Evolutionary conservation across 1,140 invertebrate genomes (phyloP).

Genomic region (Halyomorpha halys): DNA sequence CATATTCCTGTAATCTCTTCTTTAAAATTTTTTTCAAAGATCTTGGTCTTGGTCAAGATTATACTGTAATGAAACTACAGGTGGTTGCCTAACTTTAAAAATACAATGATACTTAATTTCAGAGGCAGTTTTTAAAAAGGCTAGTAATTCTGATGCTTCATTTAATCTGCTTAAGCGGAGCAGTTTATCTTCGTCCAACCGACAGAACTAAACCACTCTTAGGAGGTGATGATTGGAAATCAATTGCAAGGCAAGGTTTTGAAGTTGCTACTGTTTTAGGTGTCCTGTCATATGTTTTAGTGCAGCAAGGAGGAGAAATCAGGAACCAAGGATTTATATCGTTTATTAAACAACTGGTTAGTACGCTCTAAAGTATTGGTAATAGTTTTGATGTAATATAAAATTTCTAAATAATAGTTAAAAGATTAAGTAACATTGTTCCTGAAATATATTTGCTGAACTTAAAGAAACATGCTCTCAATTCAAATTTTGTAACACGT

Average conservation of each 20-base stretch:
- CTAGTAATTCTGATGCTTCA: conserved; percentile 78
- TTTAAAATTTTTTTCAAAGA: too few species aligned
- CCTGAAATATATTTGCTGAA: not conserved
- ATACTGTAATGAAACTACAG: too few species aligned
- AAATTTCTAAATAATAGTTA: too few species aligned
- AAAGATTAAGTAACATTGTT: too few species aligned
- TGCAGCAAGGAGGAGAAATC: conserved; percentile 88
- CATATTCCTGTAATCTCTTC: too few species aligned
- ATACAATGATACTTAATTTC: conserved; percentile 31
- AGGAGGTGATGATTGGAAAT: conserved; percentile 44
- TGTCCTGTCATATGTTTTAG: conserved; percentile 77
- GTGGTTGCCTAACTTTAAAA: too few species aligned
- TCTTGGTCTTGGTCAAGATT: too few species aligned
- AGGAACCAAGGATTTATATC: conserved; percentile 82
- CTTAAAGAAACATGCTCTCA: not conserved
- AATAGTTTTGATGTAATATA: too few species aligned
- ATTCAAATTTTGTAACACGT: too few species aligned
- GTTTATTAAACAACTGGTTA: conserved; percentile 80
- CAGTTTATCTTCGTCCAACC: conserved; percentile 74
- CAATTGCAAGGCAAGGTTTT: conserved; percentile 52
- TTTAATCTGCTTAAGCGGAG: conserved; percentile 74
- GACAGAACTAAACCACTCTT: conserved; percentile 43
- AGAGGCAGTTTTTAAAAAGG: conserved; percentile 86
- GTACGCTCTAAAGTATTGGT: too few species aligned
- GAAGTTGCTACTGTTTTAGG: conserved; percentile 77